These are phyloP conservation scores for Pseudochirops corinnae DNA, from an alignment of 2,797 vertebrate species.

Conservation along the genomic window DNA sequence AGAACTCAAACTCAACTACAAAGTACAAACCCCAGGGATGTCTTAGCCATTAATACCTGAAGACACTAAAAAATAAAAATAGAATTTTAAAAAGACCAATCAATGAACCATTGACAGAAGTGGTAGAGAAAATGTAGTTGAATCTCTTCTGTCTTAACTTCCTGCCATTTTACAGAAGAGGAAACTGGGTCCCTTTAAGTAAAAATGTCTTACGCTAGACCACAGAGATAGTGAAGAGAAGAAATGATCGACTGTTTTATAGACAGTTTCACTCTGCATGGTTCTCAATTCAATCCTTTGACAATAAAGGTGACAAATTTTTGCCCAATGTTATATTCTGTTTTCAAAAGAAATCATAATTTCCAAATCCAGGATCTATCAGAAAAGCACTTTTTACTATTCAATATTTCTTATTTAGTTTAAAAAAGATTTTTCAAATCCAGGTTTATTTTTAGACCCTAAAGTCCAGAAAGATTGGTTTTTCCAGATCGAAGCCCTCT, in stretches of 20 bases:
- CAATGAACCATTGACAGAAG: neutral
- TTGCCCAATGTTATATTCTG: slow-evolving; percentile 44
- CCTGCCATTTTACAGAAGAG: neutral
- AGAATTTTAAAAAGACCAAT: neutral
- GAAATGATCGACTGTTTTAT: slow-evolving; percentile 26
- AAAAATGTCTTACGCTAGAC: neutral
- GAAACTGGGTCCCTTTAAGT: neutral
- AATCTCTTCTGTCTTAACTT: neutral
- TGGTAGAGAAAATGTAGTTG: neutral
- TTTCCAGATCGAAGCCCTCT: slow-evolving; percentile 52
- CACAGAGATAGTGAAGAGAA: neutral
- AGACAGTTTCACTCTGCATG: slow-evolving; percentile 33
- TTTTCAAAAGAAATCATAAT: slow-evolving; percentile 41
- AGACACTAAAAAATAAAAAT: neutral
- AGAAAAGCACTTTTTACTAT: slow-evolving; percentile 42
- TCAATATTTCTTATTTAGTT: slow-evolving; percentile 34
- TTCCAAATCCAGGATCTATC: slow-evolving; percentile 12
- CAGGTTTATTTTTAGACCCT: slow-evolving; percentile 81
- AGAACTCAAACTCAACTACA: slow-evolving; percentile 7
- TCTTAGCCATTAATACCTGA: slow-evolving; percentile 18
- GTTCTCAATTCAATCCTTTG: slow-evolving; percentile 29
- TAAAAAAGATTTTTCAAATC: slow-evolving; percentile 53
- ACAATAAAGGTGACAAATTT: slow-evolving; percentile 41
- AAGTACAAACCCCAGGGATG: slow-evolving; percentile 26
- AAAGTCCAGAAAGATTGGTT: slow-evolving; percentile 50